Evolutionary conservation across 2,797 vertebrate genomes (phyloP), one percentile per base, ranked within the genome.

Genomic region (Oreochromis mossambicus): DNA sequence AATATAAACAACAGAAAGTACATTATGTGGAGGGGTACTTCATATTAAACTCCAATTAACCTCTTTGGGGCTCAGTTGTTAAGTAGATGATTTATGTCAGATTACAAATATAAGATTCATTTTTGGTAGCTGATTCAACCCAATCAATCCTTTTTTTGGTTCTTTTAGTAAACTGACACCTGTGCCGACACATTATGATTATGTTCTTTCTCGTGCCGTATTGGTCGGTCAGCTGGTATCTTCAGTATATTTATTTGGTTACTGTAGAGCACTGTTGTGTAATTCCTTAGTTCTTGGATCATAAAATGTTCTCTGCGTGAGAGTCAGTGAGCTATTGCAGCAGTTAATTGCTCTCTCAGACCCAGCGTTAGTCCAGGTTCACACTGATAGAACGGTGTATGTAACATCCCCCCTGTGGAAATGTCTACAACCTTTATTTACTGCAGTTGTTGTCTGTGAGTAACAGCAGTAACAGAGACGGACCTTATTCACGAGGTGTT

Each of bases 81-180:
- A n/a, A 10, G 50, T 10, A n/a, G 41, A 70, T 41, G 2, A 46
- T 46, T 70, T 46, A 0, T 70, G 66, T 70, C 38, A 46, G 0
- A 26, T 11, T 70, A 46, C 21, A 70, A 43, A 46, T 70, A 43
- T 2, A 46, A 70, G 21, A 46, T 46, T 46, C 1, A 4, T 17
- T 70, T 70, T 26, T 11, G 66, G 21, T 6, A 70, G 2, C 38
- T 43, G 5, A 7, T 26, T 70, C 2, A 70, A 70, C 66, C 1
- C 24, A 17, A 2, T 70, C 21, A 26, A 26, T 46, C 63, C 63
- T 46, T 41, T 66, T 38, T 3, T 46, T 46, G 7, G 15, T 70
- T 36, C 1, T 38, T 2, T 63, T n/a, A n/a, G 58, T 13, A 63
- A 63, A 63, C 32, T 29, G 13, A 56, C 12, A 56, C 54, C 24